phyloP scores from a whole-genome alignment of 2,113 vertebrate species.

The Psilopogon haemacephalus region DNA sequence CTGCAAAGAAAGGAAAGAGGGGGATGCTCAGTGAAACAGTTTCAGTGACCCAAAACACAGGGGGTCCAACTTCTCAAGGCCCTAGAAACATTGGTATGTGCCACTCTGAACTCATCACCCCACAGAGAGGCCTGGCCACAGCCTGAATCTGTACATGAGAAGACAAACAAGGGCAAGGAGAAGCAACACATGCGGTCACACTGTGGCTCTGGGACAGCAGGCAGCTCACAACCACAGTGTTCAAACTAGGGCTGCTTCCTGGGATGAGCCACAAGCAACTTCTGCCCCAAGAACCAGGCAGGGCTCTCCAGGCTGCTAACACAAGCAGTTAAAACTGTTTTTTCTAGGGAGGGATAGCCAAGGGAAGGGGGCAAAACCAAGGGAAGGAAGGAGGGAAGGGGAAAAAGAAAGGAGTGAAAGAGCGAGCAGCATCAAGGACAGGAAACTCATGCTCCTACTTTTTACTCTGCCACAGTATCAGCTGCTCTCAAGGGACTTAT shows the following conservation, averaged over 20 bases:
- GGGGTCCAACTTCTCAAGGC: background rate
- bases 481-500: background rate
- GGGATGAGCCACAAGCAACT: background rate
- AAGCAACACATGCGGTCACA: background rate
- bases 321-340: background rate
- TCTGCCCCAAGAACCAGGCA: background rate
- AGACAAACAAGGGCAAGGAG: background rate
- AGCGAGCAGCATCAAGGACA: background rate
- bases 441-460: background rate
- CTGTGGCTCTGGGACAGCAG: background rate
- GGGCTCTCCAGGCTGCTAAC: background rate
- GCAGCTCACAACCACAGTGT: background rate
- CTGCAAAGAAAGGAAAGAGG: slow-evolving; percentile 65
- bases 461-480: background rate
- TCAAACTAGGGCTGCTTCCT: background rate
- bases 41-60: background rate
- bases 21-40: background rate
- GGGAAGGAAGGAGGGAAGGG: no score
- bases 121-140: background rate
- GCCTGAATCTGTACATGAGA: background rate
- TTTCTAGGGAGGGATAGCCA: background rate
- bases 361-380: background rate
- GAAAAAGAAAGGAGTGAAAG: background rate
- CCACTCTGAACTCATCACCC: background rate
- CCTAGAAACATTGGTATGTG: fast-evolving